Evolutionary conservation across 2,113 vertebrate genomes (phyloP).

Genomic region (Geococcyx californianus): DNA sequence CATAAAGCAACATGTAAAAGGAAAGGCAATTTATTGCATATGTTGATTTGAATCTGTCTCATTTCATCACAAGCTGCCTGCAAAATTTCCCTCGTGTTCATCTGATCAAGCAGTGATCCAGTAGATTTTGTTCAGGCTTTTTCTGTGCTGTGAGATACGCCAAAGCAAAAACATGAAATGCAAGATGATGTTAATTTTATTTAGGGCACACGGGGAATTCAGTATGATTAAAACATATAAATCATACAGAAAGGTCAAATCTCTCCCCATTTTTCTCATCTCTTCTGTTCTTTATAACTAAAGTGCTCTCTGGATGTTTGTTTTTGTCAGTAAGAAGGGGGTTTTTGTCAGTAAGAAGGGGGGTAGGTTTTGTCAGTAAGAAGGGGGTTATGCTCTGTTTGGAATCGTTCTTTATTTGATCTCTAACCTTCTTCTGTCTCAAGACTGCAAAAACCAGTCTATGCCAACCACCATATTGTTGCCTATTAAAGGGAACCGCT

Average conservation of each 20-base stretch:
- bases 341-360: neutral
- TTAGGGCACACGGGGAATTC: neutral
- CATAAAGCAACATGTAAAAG: neutral
- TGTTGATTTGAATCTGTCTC: neutral
- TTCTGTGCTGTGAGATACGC: neutral
- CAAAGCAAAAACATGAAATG: neutral
- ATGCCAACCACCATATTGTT: neutral
- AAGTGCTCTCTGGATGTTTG: neutral
- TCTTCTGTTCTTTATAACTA: neutral
- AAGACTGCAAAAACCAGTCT: neutral
- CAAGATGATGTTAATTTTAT: neutral
- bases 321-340: neutral
- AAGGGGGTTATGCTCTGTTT: neutral
- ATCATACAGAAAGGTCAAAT: neutral
- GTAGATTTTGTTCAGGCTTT: neutral
- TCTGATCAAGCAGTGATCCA: neutral
- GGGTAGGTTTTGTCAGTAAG: too few relatives aligned
- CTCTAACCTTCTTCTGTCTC: neutral
- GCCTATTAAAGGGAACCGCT: neutral
- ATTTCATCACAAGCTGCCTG: neutral
- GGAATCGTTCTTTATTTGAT: neutral
- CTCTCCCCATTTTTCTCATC: neutral
- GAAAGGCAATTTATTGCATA: neutral
- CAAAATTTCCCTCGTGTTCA: neutral
- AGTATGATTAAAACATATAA: neutral